Base-by-base conservation (phyloP, 2,113 vertebrate species). In the Platysternon megacephalum region DNA sequence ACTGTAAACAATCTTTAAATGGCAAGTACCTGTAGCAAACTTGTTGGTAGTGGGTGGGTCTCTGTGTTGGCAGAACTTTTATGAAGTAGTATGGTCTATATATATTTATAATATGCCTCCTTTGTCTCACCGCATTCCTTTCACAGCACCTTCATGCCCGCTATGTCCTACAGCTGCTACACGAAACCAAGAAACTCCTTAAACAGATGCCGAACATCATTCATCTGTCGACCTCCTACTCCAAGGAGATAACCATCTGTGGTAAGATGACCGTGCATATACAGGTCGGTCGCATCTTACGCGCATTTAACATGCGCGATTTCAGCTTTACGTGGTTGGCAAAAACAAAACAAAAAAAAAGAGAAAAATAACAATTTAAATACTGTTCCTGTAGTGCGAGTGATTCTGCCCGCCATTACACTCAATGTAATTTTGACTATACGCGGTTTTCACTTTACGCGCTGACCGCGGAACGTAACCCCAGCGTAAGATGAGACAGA, bases 181-280 rank as follows among this genome's bases (percentile, higher is more conserved):
- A 97, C 52, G 99, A 99, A 98, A 99, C 99, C 22, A 99, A 98
- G 97, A 99, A 98, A 86, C 97, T 99, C 88, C 98, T 99, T 82
- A 99, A 98, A 93, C 98, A 99, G 93, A 98, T 99, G 99, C 99
- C 99, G 65, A 99, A 99, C 96, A 98, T 99, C 96, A 98, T 94
- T 84, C 98, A 98, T 49, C 46, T 99, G 96, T 99, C 98, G 2
- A 99, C 99, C 55, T 99, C 98, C 85, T 99, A 99, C 91, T 97
- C 98, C 93, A 99, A 98, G 95, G 99, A 99, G 90, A 98, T 99
- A 96, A 99, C 99, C 13, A 95, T 99, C 84, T 99, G 99, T 91
- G 99, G 99, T 99, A 97, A 98, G 98, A 88, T 94, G 52, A 61
- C 74, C 85, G 22, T 51, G 42, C 24, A 84, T 22, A 52, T 65